A percentile compares a stretch with the other conserved stretches of the same genome.
Conservation (phyloP, 2,888 invertebrate species). For the Agonum fuliginosum region DNA sequence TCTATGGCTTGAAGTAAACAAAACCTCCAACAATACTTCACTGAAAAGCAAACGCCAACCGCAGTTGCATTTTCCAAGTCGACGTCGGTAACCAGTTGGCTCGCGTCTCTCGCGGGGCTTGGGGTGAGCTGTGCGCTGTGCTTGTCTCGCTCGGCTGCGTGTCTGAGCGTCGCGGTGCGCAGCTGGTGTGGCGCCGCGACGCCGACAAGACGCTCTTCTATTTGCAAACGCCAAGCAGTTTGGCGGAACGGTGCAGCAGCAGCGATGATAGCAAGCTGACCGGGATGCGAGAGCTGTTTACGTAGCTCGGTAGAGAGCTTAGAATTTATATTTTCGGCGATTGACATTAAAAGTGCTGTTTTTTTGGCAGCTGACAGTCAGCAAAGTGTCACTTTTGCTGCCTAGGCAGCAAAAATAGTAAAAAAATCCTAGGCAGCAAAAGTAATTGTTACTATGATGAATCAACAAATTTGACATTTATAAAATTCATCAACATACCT, state of each 20-base stretch:
- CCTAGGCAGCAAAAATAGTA: too few relatives aligned
- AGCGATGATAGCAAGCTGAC: neutral
- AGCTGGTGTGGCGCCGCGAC: slow-evolving; percentile 55
- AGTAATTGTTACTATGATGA: too few relatives aligned
- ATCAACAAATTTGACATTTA: too few relatives aligned
- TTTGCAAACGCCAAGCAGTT: slow-evolving; percentile 47
- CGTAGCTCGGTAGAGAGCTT: neutral
- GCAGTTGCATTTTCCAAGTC: neutral
- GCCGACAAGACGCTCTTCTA: slow-evolving; percentile 45
- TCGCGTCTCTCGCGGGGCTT: neutral
- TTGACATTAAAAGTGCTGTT: too few relatives aligned
- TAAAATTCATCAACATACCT: too few relatives aligned
- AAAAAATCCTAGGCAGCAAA: too few relatives aligned
- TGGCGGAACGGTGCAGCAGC: slow-evolving; percentile 9
- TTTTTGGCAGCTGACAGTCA: too few relatives aligned
- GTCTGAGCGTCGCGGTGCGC: slow-evolving; percentile 33
- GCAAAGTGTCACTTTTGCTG: too few relatives aligned
- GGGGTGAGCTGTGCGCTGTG: neutral
- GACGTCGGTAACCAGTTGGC: neutral
- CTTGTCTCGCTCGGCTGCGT: slow-evolving; percentile 20
- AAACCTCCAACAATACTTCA: too few relatives aligned
- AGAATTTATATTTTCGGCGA: too few relatives aligned
- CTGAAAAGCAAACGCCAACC: neutral
- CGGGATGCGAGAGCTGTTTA: neutral
- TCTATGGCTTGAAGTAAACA: too few relatives aligned